Percentiles rank a stretch among this genome's conserved stretches.
These are phyloP conservation scores for Gonatopus flavifemur DNA, from an alignment of 1,140 invertebrate species.

Conservation along the genomic window DNA sequence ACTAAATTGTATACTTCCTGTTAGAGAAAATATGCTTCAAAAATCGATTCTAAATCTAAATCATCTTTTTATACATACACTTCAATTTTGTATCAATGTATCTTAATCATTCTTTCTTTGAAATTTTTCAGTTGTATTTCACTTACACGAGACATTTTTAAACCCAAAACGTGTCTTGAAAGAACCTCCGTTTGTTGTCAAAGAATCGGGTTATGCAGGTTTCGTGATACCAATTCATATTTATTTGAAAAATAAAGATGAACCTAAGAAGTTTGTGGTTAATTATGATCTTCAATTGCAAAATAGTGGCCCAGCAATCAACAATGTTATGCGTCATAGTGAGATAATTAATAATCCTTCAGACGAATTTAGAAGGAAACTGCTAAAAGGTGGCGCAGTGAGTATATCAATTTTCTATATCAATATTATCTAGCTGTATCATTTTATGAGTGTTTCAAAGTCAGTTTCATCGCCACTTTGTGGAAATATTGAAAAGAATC, in stretches of 20 bases:
- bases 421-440: neutral
- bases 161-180: constrained; percentile 87
- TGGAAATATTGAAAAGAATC: too few relatives aligned
- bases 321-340: constrained; percentile 69
- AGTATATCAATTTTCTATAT: constrained; percentile 38
- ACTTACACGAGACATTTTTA: constrained; percentile 88
- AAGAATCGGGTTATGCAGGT: constrained; percentile 93
- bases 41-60: too few relatives aligned
- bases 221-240: constrained; percentile 90
- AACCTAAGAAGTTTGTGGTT: constrained; percentile 85
- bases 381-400: constrained; percentile 83
- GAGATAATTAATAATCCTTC: constrained; percentile 81
- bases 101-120: too few relatives aligned
- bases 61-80: too few relatives aligned
- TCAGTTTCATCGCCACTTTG: too few relatives aligned
- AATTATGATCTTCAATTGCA: constrained; percentile 85
- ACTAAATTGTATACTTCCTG: too few relatives aligned
- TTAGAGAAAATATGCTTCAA: too few relatives aligned
- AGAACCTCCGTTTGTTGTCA: constrained; percentile 87
- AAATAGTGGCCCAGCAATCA: constrained; percentile 69
- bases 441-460: neutral
- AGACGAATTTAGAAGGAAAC: constrained; percentile 85
- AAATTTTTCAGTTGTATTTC: constrained; percentile 80
- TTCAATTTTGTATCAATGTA: too few relatives aligned
- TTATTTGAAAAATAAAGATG: constrained; percentile 87